phyloP scores from a whole-genome alignment of 2,113 vertebrate species.

The Meriones unguiculatus region DNA sequence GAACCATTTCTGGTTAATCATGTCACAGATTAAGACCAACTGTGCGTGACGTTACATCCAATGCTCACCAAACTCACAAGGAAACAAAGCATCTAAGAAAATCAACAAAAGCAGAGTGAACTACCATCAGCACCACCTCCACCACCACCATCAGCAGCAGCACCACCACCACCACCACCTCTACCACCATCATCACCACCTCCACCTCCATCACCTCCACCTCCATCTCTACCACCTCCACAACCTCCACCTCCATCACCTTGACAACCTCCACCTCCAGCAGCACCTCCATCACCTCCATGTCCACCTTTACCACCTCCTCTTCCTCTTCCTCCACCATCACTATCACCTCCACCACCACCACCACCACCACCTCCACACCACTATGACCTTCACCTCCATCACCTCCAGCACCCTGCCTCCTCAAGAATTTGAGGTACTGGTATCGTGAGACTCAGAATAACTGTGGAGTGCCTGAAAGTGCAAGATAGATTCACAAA shows the following conservation, averaged over 20 bases:
- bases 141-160: too few relatives aligned
- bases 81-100: not conserved
- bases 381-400: not conserved
- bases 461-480: not conserved
- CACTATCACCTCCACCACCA: too few relatives aligned
- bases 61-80: conserved; percentile 35
- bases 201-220: too few relatives aligned
- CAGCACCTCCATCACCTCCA: too few relatives aligned
- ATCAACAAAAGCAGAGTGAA: not conserved
- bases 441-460: not conserved
- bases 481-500: not conserved
- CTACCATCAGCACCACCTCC: not conserved
- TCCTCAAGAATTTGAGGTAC: not conserved
- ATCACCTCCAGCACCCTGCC: not conserved
- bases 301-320: too few relatives aligned
- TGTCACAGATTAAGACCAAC: not conserved
- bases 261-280: not conserved
- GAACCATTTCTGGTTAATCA: not conserved
- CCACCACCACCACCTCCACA: too few relatives aligned
- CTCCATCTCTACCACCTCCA: not conserved
- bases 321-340: not conserved
- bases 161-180: too few relatives aligned
- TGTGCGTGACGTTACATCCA: not conserved
- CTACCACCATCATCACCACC: not conserved
- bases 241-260: too few relatives aligned